Conservation (phyloP, 2,888 invertebrate species). For the Epinotia ramella region DNA sequence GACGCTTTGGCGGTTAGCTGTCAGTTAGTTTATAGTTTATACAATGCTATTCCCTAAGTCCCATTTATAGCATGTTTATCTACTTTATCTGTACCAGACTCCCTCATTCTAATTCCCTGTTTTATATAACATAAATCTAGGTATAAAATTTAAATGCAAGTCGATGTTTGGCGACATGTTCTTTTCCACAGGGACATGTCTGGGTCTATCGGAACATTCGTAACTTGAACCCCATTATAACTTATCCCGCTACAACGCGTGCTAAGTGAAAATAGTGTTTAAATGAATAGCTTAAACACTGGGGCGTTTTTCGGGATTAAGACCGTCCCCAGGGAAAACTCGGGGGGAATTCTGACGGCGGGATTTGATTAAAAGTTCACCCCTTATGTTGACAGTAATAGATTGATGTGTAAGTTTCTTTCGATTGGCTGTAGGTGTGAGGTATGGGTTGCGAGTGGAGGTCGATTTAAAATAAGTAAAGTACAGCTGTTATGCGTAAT, state of each 20-base stretch:
- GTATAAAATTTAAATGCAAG: background rate
- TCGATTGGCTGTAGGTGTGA: constrained; percentile 55
- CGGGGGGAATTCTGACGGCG: constrained; percentile 70
- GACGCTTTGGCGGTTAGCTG: too few species aligned
- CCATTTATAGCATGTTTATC: background rate
- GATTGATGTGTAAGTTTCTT: constrained; percentile 73
- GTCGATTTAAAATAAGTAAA: background rate
- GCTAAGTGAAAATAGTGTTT: constrained; percentile 77
- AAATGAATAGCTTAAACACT: constrained; percentile 78
- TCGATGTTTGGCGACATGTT: background rate
- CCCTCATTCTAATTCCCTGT: background rate
- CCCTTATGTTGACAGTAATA: constrained; percentile 82
- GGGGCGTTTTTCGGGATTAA: constrained; percentile 77
- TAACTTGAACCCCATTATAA: constrained; percentile 9
- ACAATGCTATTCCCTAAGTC: too few species aligned
- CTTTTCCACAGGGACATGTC: constrained; percentile 5
- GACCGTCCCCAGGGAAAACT: constrained; percentile 71
- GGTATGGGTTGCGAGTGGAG: constrained; percentile 8
- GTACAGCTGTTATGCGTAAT: background rate
- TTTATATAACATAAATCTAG: background rate
- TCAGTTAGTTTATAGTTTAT: too few species aligned
- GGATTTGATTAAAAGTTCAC: constrained; percentile 81
- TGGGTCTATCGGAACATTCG: constrained; percentile 14
- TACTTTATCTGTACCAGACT: background rate
- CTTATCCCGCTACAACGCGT: constrained; percentile 52